Evolutionary conservation across 2,113 vertebrate species (phyloP), one percentile per base, ranked within the genome.

Genomic region (Amphiprion ocellaris): DNA sequence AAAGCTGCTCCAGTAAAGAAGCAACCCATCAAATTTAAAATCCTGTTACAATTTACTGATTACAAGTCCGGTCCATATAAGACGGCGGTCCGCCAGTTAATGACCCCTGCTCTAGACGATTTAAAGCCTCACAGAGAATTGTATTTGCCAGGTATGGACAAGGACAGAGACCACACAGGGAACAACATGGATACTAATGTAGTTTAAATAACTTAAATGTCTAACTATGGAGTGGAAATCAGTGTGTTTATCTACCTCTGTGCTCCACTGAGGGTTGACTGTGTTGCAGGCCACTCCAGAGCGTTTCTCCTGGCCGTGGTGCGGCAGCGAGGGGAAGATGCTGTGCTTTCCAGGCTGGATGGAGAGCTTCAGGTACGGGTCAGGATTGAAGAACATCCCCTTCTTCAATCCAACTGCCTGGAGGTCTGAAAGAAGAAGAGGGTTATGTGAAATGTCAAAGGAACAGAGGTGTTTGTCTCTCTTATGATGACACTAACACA

Each of bases 341-440:
- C 97, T 99, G 49, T 99, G 98, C 59, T 99, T 99, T 52, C 98
- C 98, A 9, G 98, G 98, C 90, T 98, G 97, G 81, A 99, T 98
- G 66, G 97, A 97, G 84, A 99, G 97, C 93, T 99, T 99, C 92
- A 99, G 94, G 79, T 99, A 99, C 24, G 98, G 98, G 75, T 99
- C 98, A 5, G 98, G 98, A 86, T 99, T 98, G 89, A 99, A 99
- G 93, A 99, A 99, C 98, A 99, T 99, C n/a, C 98, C 98, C 87
- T 99, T 99, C 95, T 99, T 99, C 90, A 99, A 90, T 33, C 97
- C 97, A 81, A 97, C 93, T 19, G 98, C 98, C 88, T 99, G 97
- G 79, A 99, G 94, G 90, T 98, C 98, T 99, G 56, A 28, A 24
- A 23, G 21, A 15, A 9, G 10, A 0, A 0, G 17, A 52, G 17